These are phyloP conservation scores for Esox niger DNA, from an alignment of 2,113 vertebrate genomes.

Conservation along the genomic window DNA sequence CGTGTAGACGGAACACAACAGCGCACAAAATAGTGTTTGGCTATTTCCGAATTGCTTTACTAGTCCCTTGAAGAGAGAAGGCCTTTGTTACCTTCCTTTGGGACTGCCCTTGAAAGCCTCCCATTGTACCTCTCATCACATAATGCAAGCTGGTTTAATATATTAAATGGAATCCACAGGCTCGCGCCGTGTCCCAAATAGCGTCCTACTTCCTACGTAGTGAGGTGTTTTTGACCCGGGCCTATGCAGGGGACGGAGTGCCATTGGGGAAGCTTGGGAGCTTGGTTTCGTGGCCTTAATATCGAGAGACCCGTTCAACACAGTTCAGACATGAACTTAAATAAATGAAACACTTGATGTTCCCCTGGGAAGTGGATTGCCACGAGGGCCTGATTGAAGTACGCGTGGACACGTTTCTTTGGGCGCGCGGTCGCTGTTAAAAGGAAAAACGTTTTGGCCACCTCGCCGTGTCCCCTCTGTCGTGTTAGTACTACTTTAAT, in stretches of 20 bases:
- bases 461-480: too few species aligned
- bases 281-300: not conserved
- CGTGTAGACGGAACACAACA: slow-evolving; percentile 26
- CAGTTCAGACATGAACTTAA: not conserved
- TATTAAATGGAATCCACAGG: slow-evolving; percentile 70
- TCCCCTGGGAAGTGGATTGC: too few species aligned
- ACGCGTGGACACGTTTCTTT: too few species aligned
- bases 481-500: too few species aligned
- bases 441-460: too few species aligned
- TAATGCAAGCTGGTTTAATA: slow-evolving; percentile 70
- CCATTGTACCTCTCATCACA: slow-evolving; percentile 70
- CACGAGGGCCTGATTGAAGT: too few species aligned
- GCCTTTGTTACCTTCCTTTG: slow-evolving; percentile 64
- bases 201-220: not conserved
- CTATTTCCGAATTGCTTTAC: slow-evolving; percentile 66
- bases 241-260: too few species aligned
- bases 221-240: not conserved
- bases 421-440: too few species aligned
- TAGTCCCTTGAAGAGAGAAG: slow-evolving; percentile 54
- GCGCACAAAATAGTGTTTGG: slow-evolving; percentile 52
- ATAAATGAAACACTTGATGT: too few species aligned
- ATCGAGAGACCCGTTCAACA: not conserved
- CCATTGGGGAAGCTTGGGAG: not conserved
- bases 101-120: slow-evolving; percentile 68
- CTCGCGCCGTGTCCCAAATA: slow-evolving; percentile 15